Evolutionary conservation across 2,797 vertebrate species (phyloP).

Genomic region (Siniperca obscura): DNA sequence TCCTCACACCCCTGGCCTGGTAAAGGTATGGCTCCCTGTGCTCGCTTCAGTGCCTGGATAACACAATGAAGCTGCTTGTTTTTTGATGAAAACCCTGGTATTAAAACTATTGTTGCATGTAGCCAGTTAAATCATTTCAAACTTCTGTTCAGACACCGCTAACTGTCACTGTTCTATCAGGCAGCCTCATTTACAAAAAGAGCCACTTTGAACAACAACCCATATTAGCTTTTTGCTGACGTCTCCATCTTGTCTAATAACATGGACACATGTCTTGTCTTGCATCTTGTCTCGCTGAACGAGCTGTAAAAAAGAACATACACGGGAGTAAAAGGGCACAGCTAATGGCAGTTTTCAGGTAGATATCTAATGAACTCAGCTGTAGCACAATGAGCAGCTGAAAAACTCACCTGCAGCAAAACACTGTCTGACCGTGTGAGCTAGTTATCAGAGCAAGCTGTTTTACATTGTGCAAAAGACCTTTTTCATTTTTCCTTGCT

Average conservation of each 20-base stretch:
- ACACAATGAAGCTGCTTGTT: not conserved
- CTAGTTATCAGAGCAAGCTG: no score
- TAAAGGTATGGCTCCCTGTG: conserved; percentile 80
- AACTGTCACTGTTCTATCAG: not conserved
- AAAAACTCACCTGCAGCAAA: no score
- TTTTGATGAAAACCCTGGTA: not conserved
- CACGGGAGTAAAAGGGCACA: not conserved
- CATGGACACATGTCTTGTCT: no score
- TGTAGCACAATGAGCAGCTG: no score
- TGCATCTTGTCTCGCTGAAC: not conserved
- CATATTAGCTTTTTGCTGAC: not conserved
- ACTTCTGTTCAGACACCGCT: not conserved
- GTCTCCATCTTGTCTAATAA: not conserved
- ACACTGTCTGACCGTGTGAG: no score
- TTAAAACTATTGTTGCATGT: not conserved
- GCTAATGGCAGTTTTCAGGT: not conserved
- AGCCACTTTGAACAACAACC: not conserved
- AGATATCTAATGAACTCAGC: no score
- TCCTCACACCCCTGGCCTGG: conserved; percentile 68
- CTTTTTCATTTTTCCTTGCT: not conserved
- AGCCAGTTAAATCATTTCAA: no score
- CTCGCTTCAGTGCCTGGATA: not conserved
- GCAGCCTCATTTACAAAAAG: not conserved
- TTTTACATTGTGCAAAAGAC: not conserved
- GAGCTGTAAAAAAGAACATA: no score